These are phyloP conservation scores for Chromis chromis DNA, from an alignment of 2,797 vertebrate genomes.

Conservation along the genomic window DNA sequence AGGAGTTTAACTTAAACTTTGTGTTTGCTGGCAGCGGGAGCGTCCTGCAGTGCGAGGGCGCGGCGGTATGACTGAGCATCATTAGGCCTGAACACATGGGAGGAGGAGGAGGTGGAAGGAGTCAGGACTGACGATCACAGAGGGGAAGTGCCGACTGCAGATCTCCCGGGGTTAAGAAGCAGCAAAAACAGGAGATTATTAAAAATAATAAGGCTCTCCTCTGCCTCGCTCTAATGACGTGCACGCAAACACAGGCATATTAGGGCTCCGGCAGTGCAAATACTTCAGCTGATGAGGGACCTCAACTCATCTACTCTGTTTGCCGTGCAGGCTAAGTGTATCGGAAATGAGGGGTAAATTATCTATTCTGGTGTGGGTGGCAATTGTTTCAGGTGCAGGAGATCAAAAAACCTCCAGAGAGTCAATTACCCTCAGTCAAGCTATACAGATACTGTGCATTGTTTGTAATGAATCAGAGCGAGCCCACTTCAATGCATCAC, in stretches of 20 bases:
- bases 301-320: conserved; percentile 60
- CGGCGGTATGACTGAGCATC: conserved; percentile 43
- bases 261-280: conserved; percentile 42
- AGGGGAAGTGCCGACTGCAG: conserved; percentile 67
- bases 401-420: conserved; percentile 44
- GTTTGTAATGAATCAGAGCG: background rate
- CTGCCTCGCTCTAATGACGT: conserved; percentile 71
- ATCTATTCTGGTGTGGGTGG: conserved; percentile 49
- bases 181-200: conserved; percentile 77
- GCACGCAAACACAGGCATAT: conserved; percentile 51
- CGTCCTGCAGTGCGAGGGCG: conserved; percentile 30
- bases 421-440: conserved; percentile 44
- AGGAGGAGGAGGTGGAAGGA: conserved; percentile 32
- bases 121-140: conserved; percentile 46
- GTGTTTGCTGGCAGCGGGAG: conserved; percentile 13
- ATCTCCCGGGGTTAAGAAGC: conserved; percentile 71
- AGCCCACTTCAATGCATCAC: background rate
- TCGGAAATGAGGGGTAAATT: conserved; percentile 44
- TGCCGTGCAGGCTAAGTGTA: conserved; percentile 45
- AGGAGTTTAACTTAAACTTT: conserved; percentile 20
- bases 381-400: conserved; percentile 21
- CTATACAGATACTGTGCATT: background rate
- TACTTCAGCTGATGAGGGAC: conserved; percentile 74
- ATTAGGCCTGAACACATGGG: conserved; percentile 56
- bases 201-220: conserved; percentile 80